Evolutionary conservation across 2,113 vertebrate genomes (phyloP), one percentile per base, ranked within the genome.

Genomic region (Apodemus speciosus): DNA sequence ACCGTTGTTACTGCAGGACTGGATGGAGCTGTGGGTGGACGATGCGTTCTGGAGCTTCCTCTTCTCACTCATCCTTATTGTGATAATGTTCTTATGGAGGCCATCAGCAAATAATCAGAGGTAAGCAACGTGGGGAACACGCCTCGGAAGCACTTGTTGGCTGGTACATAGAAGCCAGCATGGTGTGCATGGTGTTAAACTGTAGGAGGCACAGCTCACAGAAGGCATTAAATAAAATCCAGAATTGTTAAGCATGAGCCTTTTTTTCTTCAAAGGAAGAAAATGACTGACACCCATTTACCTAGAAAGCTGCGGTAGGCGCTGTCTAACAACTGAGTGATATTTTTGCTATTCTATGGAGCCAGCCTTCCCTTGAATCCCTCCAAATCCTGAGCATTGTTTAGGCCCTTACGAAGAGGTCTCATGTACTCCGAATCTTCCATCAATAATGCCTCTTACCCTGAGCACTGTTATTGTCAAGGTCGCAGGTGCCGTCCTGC

Each of bases 21-120:
- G 99, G 99, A 98, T 98, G 94, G 99, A 99, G 95, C 97, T 98
- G 85, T 99, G 99, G 99, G 98, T 99, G 56, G 98, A 99, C 53
- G 99, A 99, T 92, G 99, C 99, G 1, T 99, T 99, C 97, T 99
- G 99, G 99, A 98, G 99, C 96, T 99, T 99, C 93, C 97, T 99
- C 91, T 99, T 99, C 93, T 99, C 99, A 11, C 93, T 98, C 91
- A 98, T 99, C 72, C 98, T 99, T 85, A 95, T 99, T 2, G 99
- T 99, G 85, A 99, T 99, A 89, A 99, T 99, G 99, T 99, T 99
- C 97, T 97, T 99, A 86, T 99, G 99, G 99, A 98, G 99, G 96
- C 99, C 99, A 2, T 99, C 99, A 86, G 98, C 98, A 90, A 99
- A 99, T 95, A 99, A 99, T 96, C 99, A 99, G 96, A 98, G 99